phyloP scores from a whole-genome alignment of 2,113 vertebrate species.

The Microcebus jonahi region DNA sequence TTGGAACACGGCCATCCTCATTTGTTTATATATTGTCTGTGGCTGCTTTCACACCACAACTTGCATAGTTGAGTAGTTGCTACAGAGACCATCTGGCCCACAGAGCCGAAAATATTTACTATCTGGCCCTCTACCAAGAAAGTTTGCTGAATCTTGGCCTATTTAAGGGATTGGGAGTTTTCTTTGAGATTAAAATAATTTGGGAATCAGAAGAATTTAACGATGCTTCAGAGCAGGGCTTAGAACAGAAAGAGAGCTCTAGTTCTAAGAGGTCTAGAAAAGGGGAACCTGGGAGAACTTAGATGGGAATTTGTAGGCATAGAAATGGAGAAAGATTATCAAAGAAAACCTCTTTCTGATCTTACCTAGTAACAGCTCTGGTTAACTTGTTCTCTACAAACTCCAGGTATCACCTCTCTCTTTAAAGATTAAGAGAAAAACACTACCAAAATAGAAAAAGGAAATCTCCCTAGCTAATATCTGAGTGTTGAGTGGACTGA shows the following conservation, averaged over 20 bases:
- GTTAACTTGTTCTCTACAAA: background rate
- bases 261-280: background rate
- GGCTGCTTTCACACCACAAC: constrained; percentile 36
- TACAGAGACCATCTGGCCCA: constrained; percentile 5
- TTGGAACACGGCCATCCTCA: constrained; percentile 18
- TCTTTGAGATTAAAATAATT: constrained; percentile 60
- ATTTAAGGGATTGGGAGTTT: constrained; percentile 36
- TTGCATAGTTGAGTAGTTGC: constrained; percentile 35
- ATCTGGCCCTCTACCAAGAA: constrained; percentile 40
- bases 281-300: background rate
- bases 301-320: accelerated
- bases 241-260: background rate
- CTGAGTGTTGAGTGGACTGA: background rate
- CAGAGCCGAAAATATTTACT: constrained; percentile 58
- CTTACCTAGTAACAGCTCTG: background rate
- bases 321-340: background rate
- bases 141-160: constrained; percentile 45
- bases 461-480: background rate
- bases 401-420: background rate
- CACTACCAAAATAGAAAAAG: background rate
- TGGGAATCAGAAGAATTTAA: constrained; percentile 40
- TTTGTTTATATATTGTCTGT: constrained; percentile 44
- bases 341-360: background rate
- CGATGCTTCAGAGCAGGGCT: background rate
- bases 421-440: constrained; percentile 17